Evolutionary conservation across 2,113 vertebrate species (phyloP).

Genomic region (Trichomycterus rosablanca): DNA sequence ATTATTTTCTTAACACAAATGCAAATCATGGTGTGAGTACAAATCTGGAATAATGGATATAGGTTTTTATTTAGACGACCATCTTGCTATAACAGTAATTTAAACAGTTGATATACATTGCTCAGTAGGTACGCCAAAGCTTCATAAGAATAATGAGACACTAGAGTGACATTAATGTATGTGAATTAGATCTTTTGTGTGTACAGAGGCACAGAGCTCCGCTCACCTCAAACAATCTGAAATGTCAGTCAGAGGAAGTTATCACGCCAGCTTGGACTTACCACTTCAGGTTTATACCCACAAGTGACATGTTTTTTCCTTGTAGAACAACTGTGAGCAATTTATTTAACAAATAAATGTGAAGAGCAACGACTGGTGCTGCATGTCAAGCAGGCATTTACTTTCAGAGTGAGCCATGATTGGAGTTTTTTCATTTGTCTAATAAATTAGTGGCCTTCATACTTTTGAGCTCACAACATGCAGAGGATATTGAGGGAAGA

Average conservation of each 20-base stretch:
- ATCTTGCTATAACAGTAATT: too few relatives aligned
- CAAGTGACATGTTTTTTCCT: conserved; percentile 3
- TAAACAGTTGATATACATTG: neutral
- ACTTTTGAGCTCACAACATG: neutral
- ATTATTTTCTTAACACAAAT: too few relatives aligned
- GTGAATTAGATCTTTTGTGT: conserved; percentile 4
- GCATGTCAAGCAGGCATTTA: neutral
- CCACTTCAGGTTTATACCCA: conserved; percentile 10
- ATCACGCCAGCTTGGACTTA: neutral
- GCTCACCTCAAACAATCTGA: neutral
- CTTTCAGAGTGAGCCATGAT: neutral
- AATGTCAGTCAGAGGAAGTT: neutral
- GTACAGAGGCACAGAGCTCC: conserved; percentile 8
- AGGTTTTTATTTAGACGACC: too few relatives aligned
- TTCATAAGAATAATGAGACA: neutral
- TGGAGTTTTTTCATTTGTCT: neutral
- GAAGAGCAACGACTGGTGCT: neutral
- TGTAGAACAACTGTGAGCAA: conserved; percentile 19
- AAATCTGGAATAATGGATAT: too few relatives aligned
- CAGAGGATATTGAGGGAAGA: neutral
- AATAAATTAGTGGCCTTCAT: neutral
- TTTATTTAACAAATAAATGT: conserved; percentile 13
- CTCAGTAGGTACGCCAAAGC: neutral
- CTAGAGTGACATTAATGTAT: conserved; percentile 7
- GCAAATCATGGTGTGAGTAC: too few relatives aligned